Conservation (phyloP, 2,113 vertebrate species). For the Dromiciops gliroides region DNA sequence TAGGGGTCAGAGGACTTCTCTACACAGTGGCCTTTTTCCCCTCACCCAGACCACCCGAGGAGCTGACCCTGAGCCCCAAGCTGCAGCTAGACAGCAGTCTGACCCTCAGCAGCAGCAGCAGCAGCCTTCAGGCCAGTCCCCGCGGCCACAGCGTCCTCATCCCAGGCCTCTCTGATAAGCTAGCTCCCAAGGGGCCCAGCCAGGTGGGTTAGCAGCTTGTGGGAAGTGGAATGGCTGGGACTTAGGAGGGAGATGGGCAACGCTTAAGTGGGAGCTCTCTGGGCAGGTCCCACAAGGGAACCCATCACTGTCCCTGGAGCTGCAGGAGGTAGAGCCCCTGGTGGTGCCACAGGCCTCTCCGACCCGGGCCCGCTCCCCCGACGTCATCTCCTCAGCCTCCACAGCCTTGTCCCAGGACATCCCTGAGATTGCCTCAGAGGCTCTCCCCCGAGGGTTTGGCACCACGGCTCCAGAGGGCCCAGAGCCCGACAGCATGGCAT, state of each 20-base stretch:
- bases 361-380: constrained; percentile 94
- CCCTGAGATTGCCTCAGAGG: constrained; percentile 96
- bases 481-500: constrained; percentile 94
- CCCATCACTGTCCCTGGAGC: constrained; percentile 87
- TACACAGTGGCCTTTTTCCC: neutral
- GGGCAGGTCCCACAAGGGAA: constrained; percentile 82
- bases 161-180: constrained; percentile 89
- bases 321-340: constrained; percentile 90
- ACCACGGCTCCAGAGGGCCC: constrained; percentile 79
- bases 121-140: constrained; percentile 87
- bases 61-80: constrained; percentile 92
- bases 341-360: constrained; percentile 92
- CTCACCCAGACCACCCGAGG: constrained; percentile 88
- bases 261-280: neutral
- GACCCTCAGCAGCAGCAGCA: constrained; percentile 82
- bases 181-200: constrained; percentile 84
- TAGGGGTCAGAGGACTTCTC: neutral
- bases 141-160: constrained; percentile 88
- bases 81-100: constrained; percentile 88
- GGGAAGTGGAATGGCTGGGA: constrained; percentile 8
- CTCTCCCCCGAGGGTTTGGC: constrained; percentile 88
- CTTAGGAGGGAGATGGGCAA: neutral
- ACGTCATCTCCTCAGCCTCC: constrained; percentile 98
- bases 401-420: constrained; percentile 97
- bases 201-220: constrained; percentile 83